Percentiles rank a stretch among this genome's conserved stretches.
phyloP scores from a whole-genome alignment of 2,888 invertebrate species.

The Odontocerum albicorne region DNA sequence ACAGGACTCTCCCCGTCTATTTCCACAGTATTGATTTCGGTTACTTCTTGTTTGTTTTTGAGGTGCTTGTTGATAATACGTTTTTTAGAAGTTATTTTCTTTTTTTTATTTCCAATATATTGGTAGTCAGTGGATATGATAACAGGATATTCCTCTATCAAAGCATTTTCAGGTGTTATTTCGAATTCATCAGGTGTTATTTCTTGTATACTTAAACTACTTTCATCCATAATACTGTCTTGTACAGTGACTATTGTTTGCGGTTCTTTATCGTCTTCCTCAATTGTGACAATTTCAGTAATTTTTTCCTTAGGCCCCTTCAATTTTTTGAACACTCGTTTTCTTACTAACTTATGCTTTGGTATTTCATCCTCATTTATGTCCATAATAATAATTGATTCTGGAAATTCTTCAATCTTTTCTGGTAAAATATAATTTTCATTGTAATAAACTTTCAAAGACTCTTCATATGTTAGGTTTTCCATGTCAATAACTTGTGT shows the following conservation, averaged over 20 bases:
- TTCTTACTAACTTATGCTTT: constrained; percentile 39
- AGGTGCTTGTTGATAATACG: constrained; percentile 45
- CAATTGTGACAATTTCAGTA: constrained; percentile 38
- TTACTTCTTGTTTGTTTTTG: constrained; percentile 45
- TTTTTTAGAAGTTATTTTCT: constrained; percentile 41
- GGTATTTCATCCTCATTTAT: constrained; percentile 3
- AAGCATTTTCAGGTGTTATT: too few species aligned
- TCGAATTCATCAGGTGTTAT: too few species aligned
- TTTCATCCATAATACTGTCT: too few species aligned
- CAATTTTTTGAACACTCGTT: constrained; percentile 41
- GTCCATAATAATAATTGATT: constrained; percentile 32
- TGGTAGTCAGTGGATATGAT: constrained; percentile 29
- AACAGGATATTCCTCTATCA: constrained; percentile 40
- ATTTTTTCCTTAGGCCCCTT: constrained; percentile 41
- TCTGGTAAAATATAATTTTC: too few species aligned
- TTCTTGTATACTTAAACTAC: too few species aligned
- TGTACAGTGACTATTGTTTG: constrained; percentile 38
- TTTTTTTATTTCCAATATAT: constrained; percentile 41
- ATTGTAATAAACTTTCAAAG: constrained; percentile 25
- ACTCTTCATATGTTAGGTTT: constrained; percentile 24
- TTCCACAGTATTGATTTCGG: constrained; percentile 44
- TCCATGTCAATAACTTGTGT: constrained; percentile 4
- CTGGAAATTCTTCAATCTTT: constrained; percentile 28
- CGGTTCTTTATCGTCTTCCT: constrained; percentile 41
- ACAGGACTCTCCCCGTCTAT: constrained; percentile 43